Evolutionary conservation across 2,797 vertebrate genomes (phyloP).

Genomic region (Esox masquinongy): DNA sequence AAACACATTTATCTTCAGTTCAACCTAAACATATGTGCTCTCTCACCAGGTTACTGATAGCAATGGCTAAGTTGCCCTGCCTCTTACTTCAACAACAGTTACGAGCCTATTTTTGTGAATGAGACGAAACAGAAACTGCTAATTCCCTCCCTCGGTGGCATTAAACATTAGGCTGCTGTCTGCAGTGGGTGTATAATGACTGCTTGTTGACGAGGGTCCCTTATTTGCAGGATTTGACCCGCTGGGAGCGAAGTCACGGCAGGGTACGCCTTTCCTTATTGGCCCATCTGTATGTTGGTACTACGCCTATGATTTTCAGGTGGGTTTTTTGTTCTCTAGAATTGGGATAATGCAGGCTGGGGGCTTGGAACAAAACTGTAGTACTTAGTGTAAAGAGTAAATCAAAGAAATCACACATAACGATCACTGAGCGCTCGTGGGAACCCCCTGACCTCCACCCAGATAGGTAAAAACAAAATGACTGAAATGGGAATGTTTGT

Average conservation of each 20-base stretch:
- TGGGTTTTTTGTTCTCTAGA: constrained; percentile 63
- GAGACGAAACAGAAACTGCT: constrained; percentile 46
- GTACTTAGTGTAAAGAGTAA: constrained; percentile 52
- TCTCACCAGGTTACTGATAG: constrained; percentile 52
- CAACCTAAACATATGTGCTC: constrained; percentile 46
- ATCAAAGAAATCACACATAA: constrained; percentile 76
- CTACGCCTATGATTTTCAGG: constrained; percentile 60
- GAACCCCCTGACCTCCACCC: constrained; percentile 35
- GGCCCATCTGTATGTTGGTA: constrained; percentile 46
- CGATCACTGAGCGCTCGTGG: constrained; percentile 40
- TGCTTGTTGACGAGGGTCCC: constrained; percentile 55
- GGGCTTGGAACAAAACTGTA: constrained; percentile 70
- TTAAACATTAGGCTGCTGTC: constrained; percentile 52
- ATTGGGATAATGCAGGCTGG: constrained; percentile 71
- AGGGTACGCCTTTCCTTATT: constrained; percentile 71
- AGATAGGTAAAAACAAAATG: too few relatives aligned
- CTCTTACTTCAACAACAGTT: constrained; percentile 50
- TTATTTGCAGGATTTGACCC: constrained; percentile 72
- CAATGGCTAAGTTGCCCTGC: constrained; percentile 54
- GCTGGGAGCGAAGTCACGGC: constrained; percentile 60
- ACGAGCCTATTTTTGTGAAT: constrained; percentile 49
- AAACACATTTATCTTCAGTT: constrained; percentile 20
- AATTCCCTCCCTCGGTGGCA: constrained; percentile 32
- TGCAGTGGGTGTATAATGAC: constrained; percentile 51
- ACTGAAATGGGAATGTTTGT: too few relatives aligned